Base-by-base conservation (phyloP, 1,140 invertebrate genomes). In the Sogatella furcifera region DNA sequence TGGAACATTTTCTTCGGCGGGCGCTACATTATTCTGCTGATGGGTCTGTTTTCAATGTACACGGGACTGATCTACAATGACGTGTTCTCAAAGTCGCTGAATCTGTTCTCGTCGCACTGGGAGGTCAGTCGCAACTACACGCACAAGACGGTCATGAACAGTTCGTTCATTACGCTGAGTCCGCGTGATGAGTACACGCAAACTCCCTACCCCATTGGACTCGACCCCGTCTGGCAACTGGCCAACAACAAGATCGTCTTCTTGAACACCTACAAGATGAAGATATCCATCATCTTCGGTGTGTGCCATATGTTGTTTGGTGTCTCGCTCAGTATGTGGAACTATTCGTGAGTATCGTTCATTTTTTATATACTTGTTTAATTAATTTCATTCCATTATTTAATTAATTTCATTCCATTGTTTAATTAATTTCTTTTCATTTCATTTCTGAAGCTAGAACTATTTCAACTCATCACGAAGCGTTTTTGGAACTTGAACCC, bases 1-100 rank as follows among this genome's bases (percentile, higher is more conserved):
- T 97, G 93, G 88, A 94, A 90, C 70, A 97, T 95, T 61, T 98
- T 98, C 80, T 99, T 98, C 74, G 89, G 88, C 56, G 97, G 97
- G 5, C 87, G 97, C 10, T 99, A 99, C 76, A 95, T 99, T 52
- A 95, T 99, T 43, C 81, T 98, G 6, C 76, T 99, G 17, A 99
- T 99, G 97, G 97, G 97, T 2, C 65, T 88, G 8, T 99, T 99
- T 74, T 98, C 95, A 0, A 95, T 98, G 77, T 99, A 99, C 77
- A 96, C 96, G 14, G 97, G 97, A 1, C 70, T 99, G 0, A 93
- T 99, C 61, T 99, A 99, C 78, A 99, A 99, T 75, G 97, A 99
- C 73, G 80, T 95, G 8, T 99, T 98, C 76, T 94, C 95, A 10
- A 99, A 98, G 73, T 92, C 94, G 4, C 69, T 98, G 5, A 99